Evolutionary conservation across 53 echinoderm and acorn worm species (phyloP).

Genomic region (Paracentrotus lividus): DNA sequence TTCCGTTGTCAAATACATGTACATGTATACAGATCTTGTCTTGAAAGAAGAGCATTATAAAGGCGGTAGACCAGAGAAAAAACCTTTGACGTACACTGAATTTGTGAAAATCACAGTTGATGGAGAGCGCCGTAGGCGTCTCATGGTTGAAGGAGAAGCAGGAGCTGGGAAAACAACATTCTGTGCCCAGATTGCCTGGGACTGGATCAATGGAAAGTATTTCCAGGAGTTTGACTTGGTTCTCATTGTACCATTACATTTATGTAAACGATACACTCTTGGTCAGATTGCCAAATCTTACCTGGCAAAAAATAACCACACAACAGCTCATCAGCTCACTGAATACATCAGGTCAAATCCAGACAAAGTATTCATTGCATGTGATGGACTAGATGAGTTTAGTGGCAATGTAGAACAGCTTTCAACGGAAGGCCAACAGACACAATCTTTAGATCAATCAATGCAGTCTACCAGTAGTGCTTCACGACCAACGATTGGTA

Average conservation of each 20-base stretch:
- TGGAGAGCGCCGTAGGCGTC: background rate
- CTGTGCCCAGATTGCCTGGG: background rate
- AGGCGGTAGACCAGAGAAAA: background rate
- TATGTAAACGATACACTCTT: background rate
- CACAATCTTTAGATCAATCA: background rate
- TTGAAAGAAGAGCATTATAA: background rate
- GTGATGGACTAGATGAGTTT: constrained; percentile 33
- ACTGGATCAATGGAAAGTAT: constrained; percentile 7
- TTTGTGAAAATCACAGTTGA: background rate
- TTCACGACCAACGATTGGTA: background rate
- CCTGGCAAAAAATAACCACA: background rate
- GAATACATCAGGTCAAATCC: background rate
- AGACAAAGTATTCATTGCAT: background rate
- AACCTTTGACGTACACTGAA: background rate
- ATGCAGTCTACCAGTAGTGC: background rate
- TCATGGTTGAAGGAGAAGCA: background rate
- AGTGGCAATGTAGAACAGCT: background rate
- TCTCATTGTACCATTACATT: background rate
- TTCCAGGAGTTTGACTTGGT: background rate
- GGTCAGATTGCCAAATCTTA: constrained; percentile 13
- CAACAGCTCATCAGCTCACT: background rate
- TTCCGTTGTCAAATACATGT: background rate
- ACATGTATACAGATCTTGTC: background rate
- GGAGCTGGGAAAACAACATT: background rate
- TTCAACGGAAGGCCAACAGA: background rate